These are phyloP conservation scores for Rhinatrema bivittatum DNA, from an alignment of 2,797 vertebrate genomes.

Conservation along the genomic window DNA sequence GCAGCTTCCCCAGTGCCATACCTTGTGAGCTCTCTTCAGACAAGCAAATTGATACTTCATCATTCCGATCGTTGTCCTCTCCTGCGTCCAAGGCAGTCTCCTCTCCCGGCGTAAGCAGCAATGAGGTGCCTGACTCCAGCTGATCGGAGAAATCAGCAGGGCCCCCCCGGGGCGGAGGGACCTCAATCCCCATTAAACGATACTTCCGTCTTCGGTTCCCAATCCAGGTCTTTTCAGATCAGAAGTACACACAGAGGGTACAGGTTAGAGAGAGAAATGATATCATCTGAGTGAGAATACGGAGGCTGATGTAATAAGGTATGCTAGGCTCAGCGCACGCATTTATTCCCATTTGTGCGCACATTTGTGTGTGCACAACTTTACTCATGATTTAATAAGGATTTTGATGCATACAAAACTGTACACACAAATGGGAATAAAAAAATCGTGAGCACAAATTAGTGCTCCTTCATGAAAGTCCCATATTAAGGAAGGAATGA, in stretches of 20 bases:
- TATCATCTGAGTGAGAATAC: slow-evolving; percentile 1
- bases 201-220: slow-evolving; percentile 97
- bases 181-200: slow-evolving; percentile 95
- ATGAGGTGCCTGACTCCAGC: slow-evolving; percentile 63
- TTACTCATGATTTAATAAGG: no score
- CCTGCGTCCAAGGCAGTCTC: slow-evolving; percentile 66
- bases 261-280: slow-evolving; percentile 9
- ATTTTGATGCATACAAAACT: no score
- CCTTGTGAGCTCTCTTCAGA: slow-evolving; percentile 84
- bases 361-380: no score
- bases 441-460: no score
- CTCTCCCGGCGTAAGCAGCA: slow-evolving; percentile 67
- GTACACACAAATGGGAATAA: no score
- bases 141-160: slow-evolving; percentile 80
- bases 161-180: slow-evolving; percentile 89
- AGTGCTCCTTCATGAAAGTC: no score
- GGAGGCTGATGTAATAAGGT: no score
- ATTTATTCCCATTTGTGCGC: no score
- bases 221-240: slow-evolving; percentile 86
- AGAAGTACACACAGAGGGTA: slow-evolving; percentile 1
- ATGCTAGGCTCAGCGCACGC: no score
- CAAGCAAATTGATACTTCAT: slow-evolving; percentile 77
- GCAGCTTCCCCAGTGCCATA: no score
- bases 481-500: no score
- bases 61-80: slow-evolving; percentile 80